Base-by-base conservation (phyloP, 2,797 vertebrate genomes). In the Schizopygopsis malacanthus region DNA sequence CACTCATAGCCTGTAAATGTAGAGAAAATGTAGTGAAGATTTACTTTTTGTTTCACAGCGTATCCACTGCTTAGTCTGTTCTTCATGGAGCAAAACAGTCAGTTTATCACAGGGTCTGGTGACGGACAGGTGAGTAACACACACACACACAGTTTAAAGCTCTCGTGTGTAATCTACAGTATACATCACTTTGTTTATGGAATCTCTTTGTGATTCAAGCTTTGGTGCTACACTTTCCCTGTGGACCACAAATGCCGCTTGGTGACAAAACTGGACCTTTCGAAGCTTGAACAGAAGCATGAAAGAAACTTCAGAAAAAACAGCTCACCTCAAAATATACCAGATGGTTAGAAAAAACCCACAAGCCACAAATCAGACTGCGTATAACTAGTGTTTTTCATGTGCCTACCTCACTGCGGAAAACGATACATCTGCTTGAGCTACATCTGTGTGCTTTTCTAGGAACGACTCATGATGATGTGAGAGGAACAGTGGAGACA, bases 161-260 rank as follows among this genome's bases (percentile, higher is more conserved):
- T 47, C n/a, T 61, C 2, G n/a, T 76, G 22, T 83, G 20, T 45
- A 43, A 37, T 37, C 39, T 28, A 33, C 33, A 33, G 33, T 33
- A n/a, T 33, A 59, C 39, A 61, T 39, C 6, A 22, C 73, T 28
- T 37, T 71, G 22, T 78, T 52, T 54, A 78, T 47, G n/a, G 4
- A 73, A 67, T 81, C 18, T 76, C 9, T 67, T 65, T 25, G 39
- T 79, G 22, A 43, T 91, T 87, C 10, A 85, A 98, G 97, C 90
- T 98, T 22, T 96, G 96, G 95, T 91, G 95, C 89, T 97, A 97
- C 93, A 97, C 96, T 90, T 91, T 98, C 87, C 86, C 84, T 11
- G 91, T 91, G 43, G 90, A 91, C 33, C 91, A 95, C 86, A 94
- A 93, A 59, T 98, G 96, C 85, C 94, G 93, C 16, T 88, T 94